Evolutionary conservation across 2,797 vertebrate species (phyloP), one percentile per base, ranked within the genome.

Genomic region (Hypotaenidia philippensis): DNA sequence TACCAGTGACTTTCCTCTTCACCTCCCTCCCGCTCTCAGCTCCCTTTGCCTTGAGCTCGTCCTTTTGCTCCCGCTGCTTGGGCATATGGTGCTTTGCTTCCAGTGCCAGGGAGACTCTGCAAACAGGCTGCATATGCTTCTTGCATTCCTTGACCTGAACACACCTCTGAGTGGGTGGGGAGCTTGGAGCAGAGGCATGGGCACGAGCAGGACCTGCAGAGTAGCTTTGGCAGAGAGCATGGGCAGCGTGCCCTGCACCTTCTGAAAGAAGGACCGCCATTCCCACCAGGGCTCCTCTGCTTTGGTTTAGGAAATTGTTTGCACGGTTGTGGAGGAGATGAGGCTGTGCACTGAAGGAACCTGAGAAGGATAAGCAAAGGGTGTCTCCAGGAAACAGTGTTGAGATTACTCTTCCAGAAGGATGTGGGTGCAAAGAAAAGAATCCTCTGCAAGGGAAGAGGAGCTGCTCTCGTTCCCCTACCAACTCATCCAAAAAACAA

Each of bases 51-150:
- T 79, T 66, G 64, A 81, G 56, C 64, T 78, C 0, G 0, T 56
- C 27, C 60, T 78, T 56, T 93, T 12, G 31, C 44, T 81, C 69
- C 3, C 12, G 56, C 83, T 93, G 90, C 72, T 88, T 1, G 3
- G 91, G 38, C 94, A 64, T 78, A 75, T 10, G 83, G 59, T 29
- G 44, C 36, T 81, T 60, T 56, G 18, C 22, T 80, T 14, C 38
- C 65, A n/a, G 76, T n/a, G 90, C 94, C 92, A 95, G 86, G 55
- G 29, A 68, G 40, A 64, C 22, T 61, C 31, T 57, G 52, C 3
- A 16, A 88, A 45, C 14, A 29, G 68, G 49, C 76, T 61, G 26
- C 0, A 0, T 36, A 23, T 19, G 61, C 56, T 52, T 65, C 78
- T 63, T 21, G 49, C 26, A 18, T 64, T 78, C 41, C 57, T 45